Evolutionary conservation across 2,113 vertebrate genomes (phyloP).

Genomic region (Aphyosemion australe): DNA sequence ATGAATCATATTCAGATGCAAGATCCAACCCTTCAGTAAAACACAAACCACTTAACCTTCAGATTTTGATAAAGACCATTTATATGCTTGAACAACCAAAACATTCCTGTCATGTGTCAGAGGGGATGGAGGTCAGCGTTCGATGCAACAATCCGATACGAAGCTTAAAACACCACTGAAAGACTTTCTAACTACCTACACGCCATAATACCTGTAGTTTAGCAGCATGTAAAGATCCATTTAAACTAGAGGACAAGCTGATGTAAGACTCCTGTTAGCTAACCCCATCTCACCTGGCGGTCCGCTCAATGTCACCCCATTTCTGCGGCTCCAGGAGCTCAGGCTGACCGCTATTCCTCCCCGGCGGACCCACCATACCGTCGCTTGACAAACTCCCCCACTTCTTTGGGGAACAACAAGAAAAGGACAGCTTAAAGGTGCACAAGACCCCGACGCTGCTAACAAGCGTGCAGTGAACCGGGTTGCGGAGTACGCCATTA

Average conservation of each 20-base stretch:
- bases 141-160: no score
- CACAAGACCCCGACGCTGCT: conserved; percentile 12
- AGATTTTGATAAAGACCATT: no score
- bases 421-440: conserved; percentile 2
- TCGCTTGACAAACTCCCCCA: neutral
- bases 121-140: no score
- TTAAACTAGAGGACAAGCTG: neutral
- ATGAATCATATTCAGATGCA: no score
- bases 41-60: no score
- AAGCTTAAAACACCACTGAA: no score
- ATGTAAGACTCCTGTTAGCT: conserved; percentile 10
- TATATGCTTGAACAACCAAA: no score
- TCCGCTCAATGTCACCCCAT: conserved; percentile 70
- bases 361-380: neutral
- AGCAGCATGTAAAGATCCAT: neutral
- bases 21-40: no score
- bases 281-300: conserved; percentile 50
- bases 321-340: conserved; percentile 33
- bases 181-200: no score
- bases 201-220: no score
- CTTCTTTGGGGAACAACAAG: neutral
- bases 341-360: neutral
- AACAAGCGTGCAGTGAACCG: conserved; percentile 40
- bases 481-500: conserved; percentile 69
- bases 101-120: no score